phyloP scores from a whole-genome alignment of 2,888 invertebrate genomes.

The Cerceris rybyensis region DNA sequence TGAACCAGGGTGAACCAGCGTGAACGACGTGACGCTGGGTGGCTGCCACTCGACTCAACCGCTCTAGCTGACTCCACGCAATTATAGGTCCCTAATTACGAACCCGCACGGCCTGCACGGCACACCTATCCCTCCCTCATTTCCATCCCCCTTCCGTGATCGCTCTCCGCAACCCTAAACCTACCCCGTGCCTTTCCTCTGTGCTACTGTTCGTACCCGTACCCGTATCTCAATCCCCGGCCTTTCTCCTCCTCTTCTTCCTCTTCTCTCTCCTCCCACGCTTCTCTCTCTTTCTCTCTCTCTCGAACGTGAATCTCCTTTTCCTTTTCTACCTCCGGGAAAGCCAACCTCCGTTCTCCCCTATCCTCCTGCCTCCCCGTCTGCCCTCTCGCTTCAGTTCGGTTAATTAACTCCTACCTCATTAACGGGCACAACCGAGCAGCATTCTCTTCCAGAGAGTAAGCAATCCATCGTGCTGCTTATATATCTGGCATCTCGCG shows the following conservation, averaged over 20 bases:
- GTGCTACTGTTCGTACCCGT: constrained; percentile 18
- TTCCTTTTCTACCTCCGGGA: neutral
- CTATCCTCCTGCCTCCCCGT: constrained; percentile 10
- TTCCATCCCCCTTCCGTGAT: constrained; percentile 14
- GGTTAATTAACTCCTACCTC: constrained; percentile 80
- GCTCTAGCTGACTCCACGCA: constrained; percentile 73
- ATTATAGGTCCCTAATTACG: constrained; percentile 73
- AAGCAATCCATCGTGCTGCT: constrained; percentile 44
- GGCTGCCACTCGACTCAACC: constrained; percentile 73
- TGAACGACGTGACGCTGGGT: constrained; percentile 69
- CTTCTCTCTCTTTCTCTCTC: constrained; percentile 4
- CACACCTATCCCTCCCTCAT: constrained; percentile 39
- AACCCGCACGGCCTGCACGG: constrained; percentile 48
- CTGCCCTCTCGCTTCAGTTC: constrained; percentile 59
- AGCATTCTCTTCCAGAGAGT: constrained; percentile 63
- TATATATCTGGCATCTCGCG: constrained; percentile 37
- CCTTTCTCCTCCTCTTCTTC: constrained; percentile 19
- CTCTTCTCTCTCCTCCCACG: constrained; percentile 6
- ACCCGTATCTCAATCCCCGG: constrained; percentile 48
- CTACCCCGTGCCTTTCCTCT: constrained; percentile 11
- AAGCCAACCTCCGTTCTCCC: constrained; percentile 12
- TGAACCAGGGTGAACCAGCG: constrained; percentile 64
- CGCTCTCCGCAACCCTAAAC: constrained; percentile 13
- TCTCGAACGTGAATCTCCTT: neutral
- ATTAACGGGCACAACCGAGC: constrained; percentile 74